phyloP scores from a whole-genome alignment of 2,113 vertebrate genomes.

The Gasterosteus nipponicus region DNA sequence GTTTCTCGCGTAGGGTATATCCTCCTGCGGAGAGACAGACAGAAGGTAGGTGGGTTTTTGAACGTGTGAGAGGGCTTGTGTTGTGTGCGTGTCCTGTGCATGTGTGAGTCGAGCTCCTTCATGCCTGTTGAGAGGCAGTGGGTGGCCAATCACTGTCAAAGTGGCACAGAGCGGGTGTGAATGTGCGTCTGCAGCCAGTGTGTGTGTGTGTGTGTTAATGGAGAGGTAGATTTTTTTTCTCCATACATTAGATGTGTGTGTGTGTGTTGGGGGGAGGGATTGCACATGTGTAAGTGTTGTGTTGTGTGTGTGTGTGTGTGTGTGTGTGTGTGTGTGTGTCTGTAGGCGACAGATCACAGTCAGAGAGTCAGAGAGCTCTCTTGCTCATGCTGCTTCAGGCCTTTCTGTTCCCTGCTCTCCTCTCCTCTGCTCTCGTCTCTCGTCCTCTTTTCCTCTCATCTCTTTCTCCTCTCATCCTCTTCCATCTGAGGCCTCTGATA shows the following conservation, averaged over 20 bases:
- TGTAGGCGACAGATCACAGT: conserved; percentile 79
- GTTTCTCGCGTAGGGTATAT: conserved; percentile 39
- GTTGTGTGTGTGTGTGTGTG: conserved; percentile 48
- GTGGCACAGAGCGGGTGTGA: conserved; percentile 64
- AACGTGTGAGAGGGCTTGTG: conserved; percentile 65
- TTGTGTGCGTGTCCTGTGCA: conserved; percentile 26
- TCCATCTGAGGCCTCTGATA: conserved; percentile 74
- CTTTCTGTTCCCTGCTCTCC: conserved; percentile 70
- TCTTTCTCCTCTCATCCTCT: conserved; percentile 69
- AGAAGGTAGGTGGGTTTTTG: conserved; percentile 76
- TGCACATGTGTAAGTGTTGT: conserved; percentile 65
- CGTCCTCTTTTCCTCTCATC: conserved; percentile 71
- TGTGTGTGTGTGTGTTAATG: conserved; percentile 37
- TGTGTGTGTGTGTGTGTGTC: conserved; percentile 63
- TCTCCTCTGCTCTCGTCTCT: conserved; percentile 69
- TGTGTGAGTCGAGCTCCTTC: conserved; percentile 68
- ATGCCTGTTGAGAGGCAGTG: conserved; percentile 74
- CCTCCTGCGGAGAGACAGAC: conserved; percentile 62
- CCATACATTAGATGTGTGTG: conserved; percentile 49
- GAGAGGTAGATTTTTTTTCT: conserved; percentile 23
- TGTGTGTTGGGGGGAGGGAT: conserved; percentile 13
- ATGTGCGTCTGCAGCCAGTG: conserved; percentile 35
- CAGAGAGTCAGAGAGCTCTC: conserved; percentile 73
- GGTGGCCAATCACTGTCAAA: conserved; percentile 78
- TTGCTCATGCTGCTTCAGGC: conserved; percentile 76